phyloP scores from a whole-genome alignment of 2,113 vertebrate genomes.

The Lepus timidus region DNA sequence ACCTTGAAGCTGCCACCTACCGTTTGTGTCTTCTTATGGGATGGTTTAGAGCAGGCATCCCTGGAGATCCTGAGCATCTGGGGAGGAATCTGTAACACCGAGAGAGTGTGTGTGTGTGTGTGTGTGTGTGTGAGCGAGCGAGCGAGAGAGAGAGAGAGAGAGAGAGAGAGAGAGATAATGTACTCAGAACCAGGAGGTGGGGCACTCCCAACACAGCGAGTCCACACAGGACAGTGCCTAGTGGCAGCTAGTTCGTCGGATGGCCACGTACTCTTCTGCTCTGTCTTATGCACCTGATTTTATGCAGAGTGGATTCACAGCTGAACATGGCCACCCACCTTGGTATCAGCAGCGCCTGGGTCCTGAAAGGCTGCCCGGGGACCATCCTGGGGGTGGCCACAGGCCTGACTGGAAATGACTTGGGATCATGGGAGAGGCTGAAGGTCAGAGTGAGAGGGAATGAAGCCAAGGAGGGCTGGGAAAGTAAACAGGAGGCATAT shows the following conservation, averaged over 20 bases:
- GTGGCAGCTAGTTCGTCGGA: rapidly evolving
- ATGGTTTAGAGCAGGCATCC: background rate
- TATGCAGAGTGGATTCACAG: background rate
- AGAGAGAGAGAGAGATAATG: no score
- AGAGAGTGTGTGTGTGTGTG: no score
- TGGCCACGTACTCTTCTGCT: background rate
- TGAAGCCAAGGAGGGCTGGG: conserved; percentile 68
- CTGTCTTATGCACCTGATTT: background rate
- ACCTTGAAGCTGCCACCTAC: background rate
- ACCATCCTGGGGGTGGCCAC: background rate
- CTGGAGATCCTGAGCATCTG: background rate
- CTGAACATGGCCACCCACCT: background rate
- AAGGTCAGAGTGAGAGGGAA: conserved; percentile 64
- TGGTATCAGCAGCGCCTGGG: background rate
- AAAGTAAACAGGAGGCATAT: conserved; percentile 75
- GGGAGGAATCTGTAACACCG: background rate
- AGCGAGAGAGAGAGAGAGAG: background rate
- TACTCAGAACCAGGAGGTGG: background rate
- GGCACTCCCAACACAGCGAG: background rate
- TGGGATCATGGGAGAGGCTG: conserved; percentile 73
- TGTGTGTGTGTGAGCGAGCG: no score
- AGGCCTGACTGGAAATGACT: conserved; percentile 52
- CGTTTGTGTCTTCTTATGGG: background rate
- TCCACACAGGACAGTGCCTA: background rate
- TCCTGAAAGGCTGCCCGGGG: background rate